Percentiles rank a stretch among this genome's conserved stretches.
These are phyloP conservation scores for Theonella swinhoei DNA, from an alignment of 37 sponge, comb jelly and placozoan genomes.

Conservation along the genomic window DNA sequence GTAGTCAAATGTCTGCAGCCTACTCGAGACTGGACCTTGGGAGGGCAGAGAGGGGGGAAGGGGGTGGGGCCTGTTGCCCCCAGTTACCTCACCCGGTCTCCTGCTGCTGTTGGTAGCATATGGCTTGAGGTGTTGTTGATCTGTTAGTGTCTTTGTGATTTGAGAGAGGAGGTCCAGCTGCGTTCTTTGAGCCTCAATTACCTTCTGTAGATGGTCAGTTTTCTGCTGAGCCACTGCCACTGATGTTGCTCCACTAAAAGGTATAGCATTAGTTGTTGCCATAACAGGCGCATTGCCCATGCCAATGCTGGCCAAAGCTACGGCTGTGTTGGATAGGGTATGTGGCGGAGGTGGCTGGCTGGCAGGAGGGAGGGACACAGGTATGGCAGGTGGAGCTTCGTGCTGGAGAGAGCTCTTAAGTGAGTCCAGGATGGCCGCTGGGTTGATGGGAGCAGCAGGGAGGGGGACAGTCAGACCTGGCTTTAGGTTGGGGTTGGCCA, in stretches of 20 bases:
- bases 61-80: not conserved
- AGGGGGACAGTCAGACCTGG: conserved; percentile 46
- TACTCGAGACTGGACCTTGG: not conserved
- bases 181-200: conserved; percentile 60
- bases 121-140: not conserved
- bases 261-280: not conserved
- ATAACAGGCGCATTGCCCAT: not conserved
- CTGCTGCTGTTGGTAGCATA: no score
- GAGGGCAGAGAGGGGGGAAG: not conserved
- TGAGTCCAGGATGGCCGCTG: conserved; percentile 60
- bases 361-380: no score
- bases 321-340: no score
- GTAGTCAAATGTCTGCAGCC: conserved; percentile 62
- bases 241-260: not conserved
- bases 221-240: not conserved
- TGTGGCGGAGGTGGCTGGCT: no score
- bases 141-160: conserved; percentile 1
- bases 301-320: not conserved
- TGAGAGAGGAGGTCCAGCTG: conserved; percentile 34
- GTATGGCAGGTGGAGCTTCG: not conserved
- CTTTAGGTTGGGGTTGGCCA: conserved; percentile 15
- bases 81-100: not conserved
- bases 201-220: conserved; percentile 38
- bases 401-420: not conserved
- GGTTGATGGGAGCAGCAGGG: conserved; percentile 46